Conservation (phyloP, 2,888 invertebrate genomes). For the Adelphocoris suturalis region DNA sequence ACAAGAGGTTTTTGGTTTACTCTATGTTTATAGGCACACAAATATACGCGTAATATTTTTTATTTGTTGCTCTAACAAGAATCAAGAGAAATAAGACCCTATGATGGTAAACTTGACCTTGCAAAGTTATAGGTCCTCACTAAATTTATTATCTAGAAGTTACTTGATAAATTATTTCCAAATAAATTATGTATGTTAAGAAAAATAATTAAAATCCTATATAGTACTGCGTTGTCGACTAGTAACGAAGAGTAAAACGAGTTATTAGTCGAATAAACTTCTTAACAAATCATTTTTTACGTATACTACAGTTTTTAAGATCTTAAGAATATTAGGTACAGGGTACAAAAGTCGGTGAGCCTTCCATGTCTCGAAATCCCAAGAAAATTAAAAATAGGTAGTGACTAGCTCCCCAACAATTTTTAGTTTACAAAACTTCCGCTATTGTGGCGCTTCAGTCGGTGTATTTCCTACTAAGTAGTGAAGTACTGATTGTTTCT, state of each 20-base stretch:
- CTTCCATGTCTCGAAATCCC: background rate
- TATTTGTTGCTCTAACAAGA: background rate
- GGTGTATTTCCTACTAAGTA: too few relatives aligned
- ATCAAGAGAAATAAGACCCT: background rate
- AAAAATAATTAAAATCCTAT: background rate
- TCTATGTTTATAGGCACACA: constrained; percentile 1
- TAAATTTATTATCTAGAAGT: background rate
- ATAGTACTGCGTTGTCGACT: background rate
- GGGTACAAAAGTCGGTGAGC: constrained; percentile 32
- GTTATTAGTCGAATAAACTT: background rate
- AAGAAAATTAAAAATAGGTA: background rate
- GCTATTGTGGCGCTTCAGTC: too few relatives aligned
- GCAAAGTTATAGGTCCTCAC: background rate
- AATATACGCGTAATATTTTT: background rate
- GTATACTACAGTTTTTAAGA: constrained; percentile 4
- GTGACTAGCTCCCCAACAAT: too few relatives aligned
- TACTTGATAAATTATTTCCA: background rate
- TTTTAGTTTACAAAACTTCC: too few relatives aligned
- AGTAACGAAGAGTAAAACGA: constrained; percentile 1
- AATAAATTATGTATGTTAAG: background rate
- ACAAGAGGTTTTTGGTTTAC: constrained; percentile 15
- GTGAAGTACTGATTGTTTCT: too few relatives aligned
- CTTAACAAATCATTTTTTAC: background rate
- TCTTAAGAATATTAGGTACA: background rate
- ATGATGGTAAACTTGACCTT: background rate